Percentiles rank a stretch among this genome's conserved stretches.
Evolutionary conservation across 1,140 invertebrate species (phyloP).

Genomic region (Plodia interpunctella): DNA sequence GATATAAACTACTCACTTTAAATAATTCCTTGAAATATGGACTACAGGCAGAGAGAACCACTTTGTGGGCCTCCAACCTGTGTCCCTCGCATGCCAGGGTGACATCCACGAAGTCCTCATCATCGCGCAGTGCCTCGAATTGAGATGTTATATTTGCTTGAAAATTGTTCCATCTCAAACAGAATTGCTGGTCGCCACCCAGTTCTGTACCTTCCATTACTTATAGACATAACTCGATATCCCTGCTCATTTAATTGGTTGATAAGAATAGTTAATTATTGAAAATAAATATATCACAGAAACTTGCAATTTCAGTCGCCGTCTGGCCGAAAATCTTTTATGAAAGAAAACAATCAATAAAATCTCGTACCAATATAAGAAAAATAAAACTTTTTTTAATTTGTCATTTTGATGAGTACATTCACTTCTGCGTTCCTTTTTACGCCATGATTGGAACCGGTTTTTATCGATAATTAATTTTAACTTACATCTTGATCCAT

Average conservation of each 20-base stretch:
- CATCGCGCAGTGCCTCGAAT: constrained; percentile 86
- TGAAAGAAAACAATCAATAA: constrained; percentile 79
- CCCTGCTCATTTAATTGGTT: constrained; percentile 77
- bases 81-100: constrained; percentile 88
- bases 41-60: constrained; percentile 88
- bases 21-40: constrained; percentile 89
- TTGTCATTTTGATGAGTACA: constrained; percentile 77
- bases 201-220: constrained; percentile 78
- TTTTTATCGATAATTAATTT: background rate
- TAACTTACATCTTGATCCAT: background rate
- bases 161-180: constrained; percentile 95
- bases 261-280: constrained; percentile 76
- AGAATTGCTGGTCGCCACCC: constrained; percentile 89
- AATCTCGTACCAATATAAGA: constrained; percentile 78
- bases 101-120: constrained; percentile 90
- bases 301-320: constrained; percentile 77
- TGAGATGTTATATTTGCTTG: constrained; percentile 91
- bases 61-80: constrained; percentile 87
- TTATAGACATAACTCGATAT: constrained; percentile 77
- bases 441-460: constrained; percentile 29
- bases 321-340: constrained; percentile 76
- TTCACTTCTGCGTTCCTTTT: constrained; percentile 71
- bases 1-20: constrained; percentile 80
- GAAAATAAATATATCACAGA: constrained; percentile 78
- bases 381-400: constrained; percentile 79